Conservation (phyloP, 2,113 vertebrate genomes). For the Myxocyprinus asiaticus region DNA sequence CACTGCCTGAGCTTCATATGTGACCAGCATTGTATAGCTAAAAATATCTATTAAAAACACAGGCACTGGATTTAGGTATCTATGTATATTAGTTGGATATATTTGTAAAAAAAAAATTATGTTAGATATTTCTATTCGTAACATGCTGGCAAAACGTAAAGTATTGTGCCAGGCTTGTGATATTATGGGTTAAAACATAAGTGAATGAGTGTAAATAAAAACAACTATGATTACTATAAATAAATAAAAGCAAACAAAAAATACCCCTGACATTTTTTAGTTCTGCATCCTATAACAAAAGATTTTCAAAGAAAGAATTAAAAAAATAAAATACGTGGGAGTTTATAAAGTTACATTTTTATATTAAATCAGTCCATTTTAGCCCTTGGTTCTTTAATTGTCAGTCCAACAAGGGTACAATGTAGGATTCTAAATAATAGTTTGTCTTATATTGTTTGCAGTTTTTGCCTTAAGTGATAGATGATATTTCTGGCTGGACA, state of each 20-base stretch:
- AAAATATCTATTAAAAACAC: conserved; percentile 42
- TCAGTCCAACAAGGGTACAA: conserved; percentile 80
- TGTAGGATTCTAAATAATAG: conserved; percentile 74
- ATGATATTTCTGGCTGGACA: conserved; percentile 95
- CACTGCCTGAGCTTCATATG: conserved; percentile 72
- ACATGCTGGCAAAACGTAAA: conserved; percentile 94
- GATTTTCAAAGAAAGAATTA: conserved; percentile 54
- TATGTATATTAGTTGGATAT: conserved; percentile 79
- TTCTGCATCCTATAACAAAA: conserved; percentile 79
- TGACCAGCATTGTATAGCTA: conserved; percentile 71
- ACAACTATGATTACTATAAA: conserved; percentile 72
- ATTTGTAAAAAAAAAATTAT: conserved; percentile 85
- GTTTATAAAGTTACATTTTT: conserved; percentile 78
- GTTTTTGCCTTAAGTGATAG: conserved; percentile 96
- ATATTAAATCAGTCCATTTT: conserved; percentile 81
- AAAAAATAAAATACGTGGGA: conserved; percentile 47
- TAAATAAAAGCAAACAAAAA: conserved; percentile 67
- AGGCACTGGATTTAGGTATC: conserved; percentile 69
- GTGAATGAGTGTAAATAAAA: conserved; percentile 89
- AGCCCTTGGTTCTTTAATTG: conserved; percentile 80
- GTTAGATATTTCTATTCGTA: conserved; percentile 87
- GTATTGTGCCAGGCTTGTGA: conserved; percentile 86
- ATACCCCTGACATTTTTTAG: conserved; percentile 74
- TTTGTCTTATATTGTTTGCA: conserved; percentile 86
- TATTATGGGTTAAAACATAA: conserved; percentile 84